Percentiles rank a stretch among this genome's conserved stretches.
These are phyloP conservation scores for Lagodon rhomboides DNA, from an alignment of 2,797 vertebrate species.

Conservation along the genomic window DNA sequence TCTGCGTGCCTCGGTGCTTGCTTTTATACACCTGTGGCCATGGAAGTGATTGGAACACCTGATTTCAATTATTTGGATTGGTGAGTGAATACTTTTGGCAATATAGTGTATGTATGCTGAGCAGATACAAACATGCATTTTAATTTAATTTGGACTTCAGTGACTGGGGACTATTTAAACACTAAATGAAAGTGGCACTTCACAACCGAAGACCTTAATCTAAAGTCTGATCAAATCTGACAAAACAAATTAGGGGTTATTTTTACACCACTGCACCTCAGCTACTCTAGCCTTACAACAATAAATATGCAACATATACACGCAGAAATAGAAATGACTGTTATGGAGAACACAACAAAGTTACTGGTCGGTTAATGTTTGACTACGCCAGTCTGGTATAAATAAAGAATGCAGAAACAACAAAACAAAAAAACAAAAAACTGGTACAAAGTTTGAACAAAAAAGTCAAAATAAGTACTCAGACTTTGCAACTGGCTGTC, in stretches of 20 bases:
- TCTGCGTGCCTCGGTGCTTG: no score
- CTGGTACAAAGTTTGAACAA: background rate
- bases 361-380: background rate
- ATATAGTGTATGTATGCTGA: background rate
- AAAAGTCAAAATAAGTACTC: background rate
- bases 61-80: no score
- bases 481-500: background rate
- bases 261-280: background rate
- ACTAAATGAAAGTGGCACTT: background rate
- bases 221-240: background rate
- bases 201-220: background rate
- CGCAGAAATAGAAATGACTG: background rate
- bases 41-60: no score
- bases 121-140: background rate
- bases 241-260: background rate
- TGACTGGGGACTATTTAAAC: background rate
- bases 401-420: conserved; percentile 13
- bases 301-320: no score
- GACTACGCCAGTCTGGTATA: background rate
- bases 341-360: background rate
- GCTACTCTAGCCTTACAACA: no score
- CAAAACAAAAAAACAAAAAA: background rate
- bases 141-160: no score
- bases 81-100: no score
- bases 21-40: no score